Percentiles rank a stretch among this genome's conserved stretches.
Evolutionary conservation across 2,797 vertebrate genomes (phyloP).

Genomic region (Myripristis murdjan): DNA sequence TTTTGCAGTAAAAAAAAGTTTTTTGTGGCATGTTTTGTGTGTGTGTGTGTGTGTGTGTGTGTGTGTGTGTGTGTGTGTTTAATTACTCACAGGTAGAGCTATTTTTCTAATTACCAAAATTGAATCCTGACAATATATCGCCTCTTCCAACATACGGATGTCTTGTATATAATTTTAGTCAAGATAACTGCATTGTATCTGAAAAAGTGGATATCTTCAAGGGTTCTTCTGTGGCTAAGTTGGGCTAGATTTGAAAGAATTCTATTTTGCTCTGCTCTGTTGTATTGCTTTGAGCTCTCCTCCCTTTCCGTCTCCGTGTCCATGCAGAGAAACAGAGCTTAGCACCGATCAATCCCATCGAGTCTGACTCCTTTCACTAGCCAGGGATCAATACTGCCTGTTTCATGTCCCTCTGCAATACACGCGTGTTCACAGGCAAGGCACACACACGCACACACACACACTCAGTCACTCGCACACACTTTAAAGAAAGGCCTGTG

Average conservation of each 20-base stretch:
- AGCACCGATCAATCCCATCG: constrained; percentile 84
- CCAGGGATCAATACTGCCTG: constrained; percentile 81
- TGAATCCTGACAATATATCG: constrained; percentile 10
- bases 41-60: no score
- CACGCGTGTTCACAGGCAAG: constrained; percentile 25
- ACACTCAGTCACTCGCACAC: constrained; percentile 31
- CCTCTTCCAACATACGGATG: not conserved
- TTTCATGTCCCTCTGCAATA: constrained; percentile 78
- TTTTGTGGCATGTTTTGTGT: no score
- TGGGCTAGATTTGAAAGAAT: not conserved
- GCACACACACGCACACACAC: constrained; percentile 2
- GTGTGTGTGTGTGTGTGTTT: no score
- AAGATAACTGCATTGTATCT: not conserved
- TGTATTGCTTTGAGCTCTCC: constrained; percentile 51
- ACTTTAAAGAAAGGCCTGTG: constrained; percentile 71
- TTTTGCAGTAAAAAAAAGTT: no score
- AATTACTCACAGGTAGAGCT: no score
- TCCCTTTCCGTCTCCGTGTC: constrained; percentile 64
- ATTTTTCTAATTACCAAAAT: constrained; percentile 31
- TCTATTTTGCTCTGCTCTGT: constrained; percentile 34
- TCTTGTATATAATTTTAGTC: not conserved
- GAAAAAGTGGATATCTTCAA: not conserved
- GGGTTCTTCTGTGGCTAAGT: not conserved
- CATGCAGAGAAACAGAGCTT: constrained; percentile 83
- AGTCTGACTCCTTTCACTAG: constrained; percentile 83